These are phyloP conservation scores for Stegodyphus dumicola DNA, from an alignment of 1,140 invertebrate genomes.

Conservation along the genomic window DNA sequence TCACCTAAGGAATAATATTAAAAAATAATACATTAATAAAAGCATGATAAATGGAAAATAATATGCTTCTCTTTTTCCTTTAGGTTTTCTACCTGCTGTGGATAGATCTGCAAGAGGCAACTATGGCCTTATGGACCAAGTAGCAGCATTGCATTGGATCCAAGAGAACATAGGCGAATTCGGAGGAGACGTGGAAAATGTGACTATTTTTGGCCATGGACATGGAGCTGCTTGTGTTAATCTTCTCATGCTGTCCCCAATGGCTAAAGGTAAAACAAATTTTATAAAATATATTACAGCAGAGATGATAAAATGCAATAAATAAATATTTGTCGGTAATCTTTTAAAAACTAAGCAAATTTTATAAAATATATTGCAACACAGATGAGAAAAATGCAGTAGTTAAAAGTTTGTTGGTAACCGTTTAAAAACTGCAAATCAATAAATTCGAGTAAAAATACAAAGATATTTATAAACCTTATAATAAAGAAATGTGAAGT, in stretches of 20 bases:
- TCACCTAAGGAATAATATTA: no score
- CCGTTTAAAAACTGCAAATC: no score
- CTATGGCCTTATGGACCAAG: constrained; percentile 95
- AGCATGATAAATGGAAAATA: no score
- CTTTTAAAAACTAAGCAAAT: neutral
- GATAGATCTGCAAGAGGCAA: constrained; percentile 73
- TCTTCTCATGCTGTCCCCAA: constrained; percentile 90
- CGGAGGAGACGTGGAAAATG: constrained; percentile 90
- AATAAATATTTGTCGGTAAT: no score
- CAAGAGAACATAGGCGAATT: constrained; percentile 93
- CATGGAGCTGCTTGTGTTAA: constrained; percentile 96
- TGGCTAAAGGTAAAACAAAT: constrained; percentile 81
- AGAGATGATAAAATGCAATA: no score
- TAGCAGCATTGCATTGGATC: constrained; percentile 92
- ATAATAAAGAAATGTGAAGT: no score
- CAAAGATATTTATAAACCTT: no score
- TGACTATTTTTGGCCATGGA: constrained; percentile 93
- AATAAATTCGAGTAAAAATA: no score
- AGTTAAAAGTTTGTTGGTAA: no score
- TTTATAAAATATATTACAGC: neutral
- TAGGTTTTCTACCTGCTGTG: constrained; percentile 62
- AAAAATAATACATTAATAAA: no score
- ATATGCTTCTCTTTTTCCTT: neutral
- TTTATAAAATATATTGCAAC: neutral
- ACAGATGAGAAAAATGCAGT: no score